A percentile compares a stretch with the other conserved stretches of the same genome.
phyloP scores from a whole-genome alignment of 2,888 invertebrate genomes.

The Drosophila hawaiiensis region DNA sequence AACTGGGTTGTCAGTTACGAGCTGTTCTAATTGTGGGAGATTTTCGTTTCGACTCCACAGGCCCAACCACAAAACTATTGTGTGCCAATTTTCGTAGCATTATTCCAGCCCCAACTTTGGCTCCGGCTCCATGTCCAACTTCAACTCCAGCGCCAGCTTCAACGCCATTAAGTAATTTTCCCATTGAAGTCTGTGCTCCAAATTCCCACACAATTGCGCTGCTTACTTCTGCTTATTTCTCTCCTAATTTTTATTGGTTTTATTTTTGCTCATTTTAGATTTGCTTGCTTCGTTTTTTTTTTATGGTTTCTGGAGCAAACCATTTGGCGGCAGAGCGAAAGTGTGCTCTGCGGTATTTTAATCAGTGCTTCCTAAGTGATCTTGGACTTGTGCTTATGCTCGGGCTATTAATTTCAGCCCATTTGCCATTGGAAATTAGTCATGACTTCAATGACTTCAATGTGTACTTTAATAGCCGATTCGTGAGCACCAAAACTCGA shows the following conservation, averaged over 20 bases:
- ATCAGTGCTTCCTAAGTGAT: constrained; percentile 16
- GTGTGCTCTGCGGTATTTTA: constrained; percentile 36
- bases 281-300: not conserved
- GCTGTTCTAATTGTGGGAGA: constrained; percentile 73
- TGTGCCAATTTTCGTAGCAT: constrained; percentile 60
- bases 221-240: constrained; percentile 54
- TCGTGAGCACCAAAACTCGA: constrained; percentile 39
- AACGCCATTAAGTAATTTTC: constrained; percentile 76
- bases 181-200: constrained; percentile 63
- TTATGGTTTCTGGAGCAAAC: constrained; percentile 22
- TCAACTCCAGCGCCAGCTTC: not conserved
- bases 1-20: constrained; percentile 18
- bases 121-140: constrained; percentile 8
- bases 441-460: constrained; percentile 40
- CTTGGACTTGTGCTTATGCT: constrained; percentile 5
- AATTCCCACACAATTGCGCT: constrained; percentile 74
- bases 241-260: constrained; percentile 42
- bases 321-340: constrained; percentile 49
- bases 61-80: constrained; percentile 55
- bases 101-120: constrained; percentile 23
- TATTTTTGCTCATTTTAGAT: constrained; percentile 2
- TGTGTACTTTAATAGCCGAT: constrained; percentile 35
- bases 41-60: constrained; percentile 20
- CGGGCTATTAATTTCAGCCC: constrained; percentile 21
- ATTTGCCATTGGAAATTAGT: constrained; percentile 35